Evolutionary conservation across 2,113 vertebrate genomes (phyloP), one percentile per base, ranked within the genome.

Genomic region (Antechinus stuartii): DNA sequence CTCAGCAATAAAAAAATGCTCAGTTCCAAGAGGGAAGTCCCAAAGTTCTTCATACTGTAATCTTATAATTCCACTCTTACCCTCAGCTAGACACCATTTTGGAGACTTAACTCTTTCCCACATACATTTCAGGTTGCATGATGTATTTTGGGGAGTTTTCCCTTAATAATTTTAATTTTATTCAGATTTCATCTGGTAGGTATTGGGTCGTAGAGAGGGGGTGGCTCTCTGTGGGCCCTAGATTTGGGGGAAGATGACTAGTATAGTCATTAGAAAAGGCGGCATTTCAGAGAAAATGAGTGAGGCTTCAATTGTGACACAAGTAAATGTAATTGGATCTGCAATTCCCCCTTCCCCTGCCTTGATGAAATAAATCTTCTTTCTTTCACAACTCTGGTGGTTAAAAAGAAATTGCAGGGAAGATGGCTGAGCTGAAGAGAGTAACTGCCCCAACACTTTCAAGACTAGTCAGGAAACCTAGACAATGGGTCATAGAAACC

Each of bases 391-490:
- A 22, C 3, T 84, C 76, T 50, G 35, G 90, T 1, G 93, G 46
- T 27, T 91, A 61, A 95, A 91, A 96, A 94, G 3, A 54, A 90
- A 76, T 26, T 1, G 0, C 24, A 93, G 93, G 54, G n/a, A 76
- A 46, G 92, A 30, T 5, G 7, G 57, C 1, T 10, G 50, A 61
- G 49, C 6, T 10, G 57, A 54, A 57, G 57, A 57, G 8, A 53
- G 30, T 42, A 84, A n/a, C 12, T 2, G 30, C 19, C 11, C 54
- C 0, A 14, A 57, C 35, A 19, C 19, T 22, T 26, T 11, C 49
- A 22, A 1, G 0, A 84, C 25, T 0, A 84, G n/a, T 19, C 16
- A 84, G n/a, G 6, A 8, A 84, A 42, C 68, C 19, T 42, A 19
- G n/a, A 84, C n/a, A 22, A 22, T 42, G 68, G 35, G 68, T 22